Conservation (phyloP, 37 sponge, comb jelly and placozoan species). For the Hormiphora californensis region DNA sequence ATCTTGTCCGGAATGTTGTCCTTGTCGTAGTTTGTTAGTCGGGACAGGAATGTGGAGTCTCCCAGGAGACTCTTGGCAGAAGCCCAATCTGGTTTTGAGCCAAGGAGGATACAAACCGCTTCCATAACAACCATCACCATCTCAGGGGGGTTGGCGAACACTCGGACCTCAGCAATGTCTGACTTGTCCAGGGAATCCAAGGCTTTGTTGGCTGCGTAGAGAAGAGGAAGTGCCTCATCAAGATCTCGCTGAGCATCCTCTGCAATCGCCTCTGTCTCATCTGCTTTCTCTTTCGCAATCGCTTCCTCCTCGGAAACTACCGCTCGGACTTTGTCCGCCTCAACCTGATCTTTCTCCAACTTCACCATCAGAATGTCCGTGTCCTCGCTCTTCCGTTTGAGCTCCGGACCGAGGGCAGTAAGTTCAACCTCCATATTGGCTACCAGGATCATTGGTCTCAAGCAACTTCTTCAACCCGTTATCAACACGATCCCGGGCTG, state of each 20-base stretch:
- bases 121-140: slow-evolving; percentile 95
- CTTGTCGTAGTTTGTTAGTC: slow-evolving; percentile 89
- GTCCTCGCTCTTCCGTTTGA: slow-evolving; percentile 80
- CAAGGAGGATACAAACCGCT: slow-evolving; percentile 84
- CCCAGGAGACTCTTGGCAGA: slow-evolving; percentile 81
- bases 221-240: slow-evolving; percentile 92
- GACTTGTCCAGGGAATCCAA: slow-evolving; percentile 91
- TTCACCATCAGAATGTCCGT: slow-evolving; percentile 80
- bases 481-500: slow-evolving; percentile 76
- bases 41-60: slow-evolving; percentile 80
- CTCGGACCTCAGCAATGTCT: slow-evolving; percentile 94
- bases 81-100: slow-evolving; percentile 83
- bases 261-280: slow-evolving; percentile 87
- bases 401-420: slow-evolving; percentile 84
- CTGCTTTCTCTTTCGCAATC: slow-evolving; percentile 85
- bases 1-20: slow-evolving; percentile 86
- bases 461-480: slow-evolving; percentile 92
- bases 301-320: slow-evolving; percentile 93
- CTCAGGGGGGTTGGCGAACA: slow-evolving; percentile 91
- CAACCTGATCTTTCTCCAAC: slow-evolving; percentile 84
- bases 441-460: slow-evolving; percentile 94
- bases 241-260: slow-evolving; percentile 95
- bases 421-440: slow-evolving; percentile 90
- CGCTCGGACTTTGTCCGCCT: slow-evolving; percentile 77
- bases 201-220: slow-evolving; percentile 92